Conservation (phyloP, 2,113 vertebrate genomes). For the Pedionomus torquatus region DNA sequence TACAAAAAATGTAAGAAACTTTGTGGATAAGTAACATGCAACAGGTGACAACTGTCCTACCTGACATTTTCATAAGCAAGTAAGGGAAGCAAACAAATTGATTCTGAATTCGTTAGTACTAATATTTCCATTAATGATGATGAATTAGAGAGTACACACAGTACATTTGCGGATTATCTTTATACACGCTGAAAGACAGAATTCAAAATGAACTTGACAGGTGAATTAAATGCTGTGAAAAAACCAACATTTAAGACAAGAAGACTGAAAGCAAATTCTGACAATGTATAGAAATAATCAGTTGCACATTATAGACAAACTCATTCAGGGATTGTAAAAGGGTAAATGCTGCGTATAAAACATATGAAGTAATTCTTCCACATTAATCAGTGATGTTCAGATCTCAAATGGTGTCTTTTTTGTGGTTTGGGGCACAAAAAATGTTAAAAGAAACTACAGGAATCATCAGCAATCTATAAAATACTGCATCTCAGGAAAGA, state of each 20-base stretch:
- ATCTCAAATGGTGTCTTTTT: neutral
- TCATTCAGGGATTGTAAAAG: neutral
- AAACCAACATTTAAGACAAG: neutral
- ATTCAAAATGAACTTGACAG: neutral
- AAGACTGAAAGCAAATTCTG: neutral
- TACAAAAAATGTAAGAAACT: neutral
- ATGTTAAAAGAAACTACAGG: neutral
- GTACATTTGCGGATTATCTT: neutral
- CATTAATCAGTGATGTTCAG: neutral
- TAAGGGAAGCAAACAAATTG: neutral
- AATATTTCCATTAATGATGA: neutral
- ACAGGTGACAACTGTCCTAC: neutral
- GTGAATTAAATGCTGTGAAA: neutral
- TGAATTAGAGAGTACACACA: neutral
- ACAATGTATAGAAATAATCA: neutral
- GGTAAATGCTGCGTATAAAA: neutral
- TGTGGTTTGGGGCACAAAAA: neutral
- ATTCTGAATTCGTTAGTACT: neutral
- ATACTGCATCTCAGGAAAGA: neutral
- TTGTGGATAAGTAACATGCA: neutral
- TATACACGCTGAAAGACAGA: neutral
- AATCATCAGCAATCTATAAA: neutral
- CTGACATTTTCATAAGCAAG: fast-evolving
- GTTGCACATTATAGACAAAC: neutral
- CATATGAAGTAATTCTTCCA: neutral